These are phyloP conservation scores for Parasteatoda lunata DNA, from an alignment of 2,888 invertebrate genomes.

Conservation along the genomic window DNA sequence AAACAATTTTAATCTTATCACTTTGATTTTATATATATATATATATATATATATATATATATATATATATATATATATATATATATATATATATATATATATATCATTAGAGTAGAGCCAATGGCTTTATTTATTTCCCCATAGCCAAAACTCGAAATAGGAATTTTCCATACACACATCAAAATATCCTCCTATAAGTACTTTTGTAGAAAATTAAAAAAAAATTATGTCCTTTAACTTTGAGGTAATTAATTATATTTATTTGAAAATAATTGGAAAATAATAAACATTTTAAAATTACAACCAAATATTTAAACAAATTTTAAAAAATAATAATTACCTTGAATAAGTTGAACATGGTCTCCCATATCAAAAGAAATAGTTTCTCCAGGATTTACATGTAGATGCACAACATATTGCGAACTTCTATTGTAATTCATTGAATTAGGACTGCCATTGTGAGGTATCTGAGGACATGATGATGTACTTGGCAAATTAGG, in stretches of 20 bases:
- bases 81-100: neutral
- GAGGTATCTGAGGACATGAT: constrained; percentile 44
- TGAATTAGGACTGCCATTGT: constrained; percentile 28
- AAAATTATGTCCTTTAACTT: too few species aligned
- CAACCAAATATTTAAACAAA: neutral
- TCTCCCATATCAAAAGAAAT: constrained; percentile 85
- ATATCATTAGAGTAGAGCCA: too few species aligned
- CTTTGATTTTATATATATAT: neutral
- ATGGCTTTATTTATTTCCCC: too few species aligned
- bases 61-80: too few species aligned
- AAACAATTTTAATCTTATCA: neutral
- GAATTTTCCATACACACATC: too few species aligned
- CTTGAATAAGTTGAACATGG: constrained; percentile 84
- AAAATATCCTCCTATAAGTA: too few species aligned
- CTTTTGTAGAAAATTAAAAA: too few species aligned
- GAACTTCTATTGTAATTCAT: constrained; percentile 56
- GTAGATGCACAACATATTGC: constrained; percentile 83
- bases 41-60: neutral
- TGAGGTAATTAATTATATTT: too few species aligned
- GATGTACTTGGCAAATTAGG: constrained; percentile 23
- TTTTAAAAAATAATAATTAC: constrained; percentile 72
- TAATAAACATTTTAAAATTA: neutral
- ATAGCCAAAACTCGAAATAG: too few species aligned
- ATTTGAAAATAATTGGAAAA: neutral
- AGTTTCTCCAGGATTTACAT: constrained; percentile 85